A percentile compares a stretch with the other conserved stretches of the same genome.
These are phyloP conservation scores for Apodemus agrarius DNA, from an alignment of 2,797 vertebrate species.

Conservation along the genomic window DNA sequence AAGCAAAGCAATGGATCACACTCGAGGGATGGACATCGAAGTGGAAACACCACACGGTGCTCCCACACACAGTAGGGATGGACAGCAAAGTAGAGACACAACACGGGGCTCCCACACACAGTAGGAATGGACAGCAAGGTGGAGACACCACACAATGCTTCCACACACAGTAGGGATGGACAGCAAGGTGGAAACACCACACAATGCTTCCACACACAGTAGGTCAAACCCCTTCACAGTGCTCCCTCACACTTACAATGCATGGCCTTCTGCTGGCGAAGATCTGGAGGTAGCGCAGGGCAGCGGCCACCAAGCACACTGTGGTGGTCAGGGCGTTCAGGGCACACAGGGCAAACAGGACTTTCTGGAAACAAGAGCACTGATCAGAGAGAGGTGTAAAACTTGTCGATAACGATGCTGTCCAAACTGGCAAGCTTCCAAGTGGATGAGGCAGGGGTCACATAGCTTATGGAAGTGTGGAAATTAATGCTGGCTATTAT, in stretches of 20 bases:
- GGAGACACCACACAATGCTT: fast-evolving
- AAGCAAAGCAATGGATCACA: not conserved
- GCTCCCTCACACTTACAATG: conserved; percentile 85
- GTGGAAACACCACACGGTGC: fast-evolving
- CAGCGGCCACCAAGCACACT: conserved; percentile 90
- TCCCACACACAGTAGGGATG: conserved; percentile 57
- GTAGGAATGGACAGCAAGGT: not conserved
- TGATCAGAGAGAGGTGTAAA: not conserved
- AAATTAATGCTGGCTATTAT: not conserved
- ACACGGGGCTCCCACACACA: conserved; percentile 62
- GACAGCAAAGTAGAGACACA: fast-evolving
- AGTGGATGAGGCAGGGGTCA: not conserved
- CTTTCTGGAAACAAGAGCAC: conserved; percentile 87
- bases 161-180: conserved; percentile 65
- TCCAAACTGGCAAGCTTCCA: not conserved
- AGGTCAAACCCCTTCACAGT: not conserved
- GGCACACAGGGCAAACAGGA: conserved; percentile 91
- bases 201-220: conserved; percentile 66
- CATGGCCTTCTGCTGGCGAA: conserved; percentile 88
- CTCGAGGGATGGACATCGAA: too few species aligned
- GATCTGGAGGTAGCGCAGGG: conserved; percentile 91
- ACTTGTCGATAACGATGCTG: not conserved
- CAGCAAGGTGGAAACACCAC: fast-evolving
- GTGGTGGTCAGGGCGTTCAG: conserved; percentile 91
- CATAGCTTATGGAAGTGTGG: not conserved